phyloP scores from a whole-genome alignment of 1,140 invertebrate genomes.

The Heterodera schachtii region DNA sequence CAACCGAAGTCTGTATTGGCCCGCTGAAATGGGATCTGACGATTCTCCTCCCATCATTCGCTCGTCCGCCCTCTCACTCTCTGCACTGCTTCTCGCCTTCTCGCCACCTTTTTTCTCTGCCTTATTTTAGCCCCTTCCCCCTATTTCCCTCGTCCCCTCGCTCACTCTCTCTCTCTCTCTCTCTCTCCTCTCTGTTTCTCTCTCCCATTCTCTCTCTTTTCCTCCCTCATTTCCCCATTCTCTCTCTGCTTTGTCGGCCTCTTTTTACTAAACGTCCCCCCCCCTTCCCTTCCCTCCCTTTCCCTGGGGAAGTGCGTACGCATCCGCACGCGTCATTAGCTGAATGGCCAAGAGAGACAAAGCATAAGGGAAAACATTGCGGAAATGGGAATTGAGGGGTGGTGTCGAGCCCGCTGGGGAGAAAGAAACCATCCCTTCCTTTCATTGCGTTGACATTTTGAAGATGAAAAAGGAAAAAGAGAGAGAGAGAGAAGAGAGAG shows the following conservation, averaged over 20 bases:
- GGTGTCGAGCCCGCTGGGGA: not conserved
- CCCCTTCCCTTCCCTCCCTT: no score
- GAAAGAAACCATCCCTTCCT: not conserved
- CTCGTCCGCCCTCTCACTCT: conserved; percentile 14
- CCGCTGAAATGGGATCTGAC: not conserved
- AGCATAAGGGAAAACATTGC: not conserved
- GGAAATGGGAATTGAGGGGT: not conserved
- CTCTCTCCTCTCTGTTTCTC: conserved; percentile 9
- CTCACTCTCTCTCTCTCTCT: conserved; percentile 2
- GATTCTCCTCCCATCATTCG: conserved; percentile 3
- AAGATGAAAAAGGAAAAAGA: no score
- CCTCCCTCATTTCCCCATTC: not conserved
- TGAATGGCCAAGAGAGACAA: conserved; percentile 8
- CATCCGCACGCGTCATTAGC: not conserved
- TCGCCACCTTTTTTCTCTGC: no score
- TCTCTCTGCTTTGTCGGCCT: not conserved
- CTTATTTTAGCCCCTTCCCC: no score
- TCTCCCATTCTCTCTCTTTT: not conserved
- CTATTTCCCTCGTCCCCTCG: conserved; percentile 4
- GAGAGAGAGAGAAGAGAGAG: not conserved
- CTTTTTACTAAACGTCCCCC: no score
- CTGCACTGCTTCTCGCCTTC: not conserved
- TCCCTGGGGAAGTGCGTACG: not conserved
- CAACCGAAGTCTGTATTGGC: conserved; percentile 1
- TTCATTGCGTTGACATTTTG: conserved; percentile 4